phyloP scores from a whole-genome alignment of 2,113 vertebrate genomes.

The Corythornis vintsioides region DNA sequence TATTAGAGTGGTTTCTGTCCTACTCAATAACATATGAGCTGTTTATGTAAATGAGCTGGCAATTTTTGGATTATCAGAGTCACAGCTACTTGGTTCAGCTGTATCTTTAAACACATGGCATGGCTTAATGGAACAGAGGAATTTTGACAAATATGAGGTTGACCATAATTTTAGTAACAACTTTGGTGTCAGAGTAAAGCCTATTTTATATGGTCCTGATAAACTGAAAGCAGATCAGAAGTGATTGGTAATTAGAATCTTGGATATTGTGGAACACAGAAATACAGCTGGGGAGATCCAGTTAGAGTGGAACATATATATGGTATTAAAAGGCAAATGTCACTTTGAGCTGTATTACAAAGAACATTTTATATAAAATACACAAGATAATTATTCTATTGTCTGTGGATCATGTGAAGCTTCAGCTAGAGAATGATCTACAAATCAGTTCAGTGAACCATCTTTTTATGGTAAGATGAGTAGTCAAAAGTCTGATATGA shows the following conservation, averaged over 20 bases:
- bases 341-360: not conserved
- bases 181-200: not conserved
- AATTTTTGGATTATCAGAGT: not conserved
- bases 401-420: not conserved
- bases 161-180: not conserved
- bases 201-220: not conserved
- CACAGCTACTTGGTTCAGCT: not conserved
- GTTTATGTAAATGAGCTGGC: not conserved
- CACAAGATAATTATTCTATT: not conserved
- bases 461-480: not conserved
- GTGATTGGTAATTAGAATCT: not conserved
- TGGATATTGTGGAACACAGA: not conserved
- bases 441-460: not conserved
- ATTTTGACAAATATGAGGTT: not conserved
- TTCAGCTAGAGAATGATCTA: not conserved
- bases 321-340: not conserved
- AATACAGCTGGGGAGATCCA: not conserved
- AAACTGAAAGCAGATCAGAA: not conserved
- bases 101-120: not conserved
- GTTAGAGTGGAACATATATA: not conserved
- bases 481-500: not conserved
- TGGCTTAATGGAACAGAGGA: not conserved
- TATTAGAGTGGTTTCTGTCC: not conserved
- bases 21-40: not conserved
- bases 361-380: not conserved